Evolutionary conservation across 2,797 vertebrate genomes (phyloP).

Genomic region (Neomorphus geoffroyi): DNA sequence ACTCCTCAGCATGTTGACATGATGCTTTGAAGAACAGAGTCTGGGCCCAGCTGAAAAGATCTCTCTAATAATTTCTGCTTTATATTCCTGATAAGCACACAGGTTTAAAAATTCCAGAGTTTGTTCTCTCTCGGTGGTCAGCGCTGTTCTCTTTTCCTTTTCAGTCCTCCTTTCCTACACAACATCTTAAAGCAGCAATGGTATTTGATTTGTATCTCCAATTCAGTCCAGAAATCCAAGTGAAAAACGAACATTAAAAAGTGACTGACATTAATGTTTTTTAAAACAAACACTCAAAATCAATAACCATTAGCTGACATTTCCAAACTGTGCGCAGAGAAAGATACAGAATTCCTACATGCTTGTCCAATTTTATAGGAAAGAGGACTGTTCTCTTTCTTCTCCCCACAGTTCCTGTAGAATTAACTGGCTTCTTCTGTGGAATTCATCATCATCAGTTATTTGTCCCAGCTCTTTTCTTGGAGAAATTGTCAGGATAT

Average conservation of each 20-base stretch:
- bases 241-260: neutral
- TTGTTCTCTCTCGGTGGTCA: neutral
- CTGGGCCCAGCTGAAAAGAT: neutral
- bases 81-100: conserved; percentile 8
- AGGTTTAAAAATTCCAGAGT: neutral
- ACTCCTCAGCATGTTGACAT: neutral
- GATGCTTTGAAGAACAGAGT: conserved; percentile 17
- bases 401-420: neutral
- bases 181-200: neutral
- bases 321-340: neutral
- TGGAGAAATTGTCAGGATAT: neutral
- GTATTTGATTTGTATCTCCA: neutral
- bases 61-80: conserved; percentile 35
- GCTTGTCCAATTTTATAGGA: neutral
- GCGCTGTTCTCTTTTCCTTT: neutral
- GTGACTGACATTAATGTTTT: neutral
- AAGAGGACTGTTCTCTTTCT: neutral
- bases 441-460: neutral
- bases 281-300: neutral
- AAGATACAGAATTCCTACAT: neutral
- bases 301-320: neutral
- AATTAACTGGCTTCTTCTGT: neutral
- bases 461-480: neutral
- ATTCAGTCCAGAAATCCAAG: neutral
- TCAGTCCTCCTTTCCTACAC: neutral